Conservation (phyloP, 2,797 vertebrate genomes). For the Okamejei kenojei region DNA sequence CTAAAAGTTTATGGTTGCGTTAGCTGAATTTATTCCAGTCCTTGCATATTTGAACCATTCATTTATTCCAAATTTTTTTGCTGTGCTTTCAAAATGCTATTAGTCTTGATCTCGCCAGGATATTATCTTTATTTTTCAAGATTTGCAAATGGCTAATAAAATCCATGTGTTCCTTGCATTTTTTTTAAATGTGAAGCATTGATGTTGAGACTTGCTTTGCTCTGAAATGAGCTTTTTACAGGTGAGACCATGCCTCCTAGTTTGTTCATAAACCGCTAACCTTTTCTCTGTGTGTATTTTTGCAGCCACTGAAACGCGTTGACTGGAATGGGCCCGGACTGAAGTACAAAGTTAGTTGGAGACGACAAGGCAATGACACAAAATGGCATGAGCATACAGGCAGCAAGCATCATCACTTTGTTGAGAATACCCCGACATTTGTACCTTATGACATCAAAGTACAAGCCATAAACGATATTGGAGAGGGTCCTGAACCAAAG, state of each 20-base stretch:
- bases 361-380: slow-evolving; percentile 59
- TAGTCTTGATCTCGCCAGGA: neutral
- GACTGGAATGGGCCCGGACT: slow-evolving; percentile 85
- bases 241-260: neutral
- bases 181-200: neutral
- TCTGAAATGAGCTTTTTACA: neutral
- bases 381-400: slow-evolving; percentile 79
- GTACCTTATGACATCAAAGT: slow-evolving; percentile 87
- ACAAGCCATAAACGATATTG: slow-evolving; percentile 76
- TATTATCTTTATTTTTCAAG: neutral
- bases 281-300: slow-evolving; percentile 38
- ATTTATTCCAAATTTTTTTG: neutral
- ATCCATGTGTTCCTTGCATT: neutral
- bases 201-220: neutral
- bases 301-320: slow-evolving; percentile 71
- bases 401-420: slow-evolving; percentile 76
- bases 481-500: slow-evolving; percentile 74
- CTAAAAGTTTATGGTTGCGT: neutral
- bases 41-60: neutral
- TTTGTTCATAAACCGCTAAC: neutral
- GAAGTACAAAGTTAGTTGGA: slow-evolving; percentile 85
- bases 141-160: too few relatives aligned
- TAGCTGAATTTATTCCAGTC: neutral
- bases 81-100: neutral
- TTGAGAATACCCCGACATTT: slow-evolving; percentile 78